Conservation (phyloP, 2,113 vertebrate genomes). For the Rattus norvegicus region DNA sequence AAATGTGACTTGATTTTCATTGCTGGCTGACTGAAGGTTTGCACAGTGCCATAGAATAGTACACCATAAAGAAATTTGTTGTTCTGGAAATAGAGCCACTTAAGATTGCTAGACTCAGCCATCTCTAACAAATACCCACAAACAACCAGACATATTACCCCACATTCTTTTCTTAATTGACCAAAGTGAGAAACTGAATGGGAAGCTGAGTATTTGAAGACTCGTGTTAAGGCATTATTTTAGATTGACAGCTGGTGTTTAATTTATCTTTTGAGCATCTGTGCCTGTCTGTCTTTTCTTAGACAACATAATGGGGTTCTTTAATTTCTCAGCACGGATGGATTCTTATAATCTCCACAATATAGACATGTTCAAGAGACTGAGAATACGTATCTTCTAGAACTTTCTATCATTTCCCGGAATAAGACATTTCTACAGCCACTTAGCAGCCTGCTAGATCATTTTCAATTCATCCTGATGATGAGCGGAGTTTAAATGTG, state of each 20-base stretch:
- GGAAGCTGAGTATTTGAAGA: conserved; percentile 12
- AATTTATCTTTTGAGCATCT: conserved; percentile 18
- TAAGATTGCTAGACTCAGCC: not conserved
- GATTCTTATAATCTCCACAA: not conserved
- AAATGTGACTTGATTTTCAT: not conserved
- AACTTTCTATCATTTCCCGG: not conserved
- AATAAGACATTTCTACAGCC: not conserved
- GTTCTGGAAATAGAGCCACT: not conserved
- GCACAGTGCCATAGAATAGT: not conserved
- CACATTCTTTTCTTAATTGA: conserved; percentile 36
- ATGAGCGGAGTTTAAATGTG: not conserved
- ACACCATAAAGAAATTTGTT: not conserved
- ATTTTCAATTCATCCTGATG: not conserved
- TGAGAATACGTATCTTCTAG: not conserved
- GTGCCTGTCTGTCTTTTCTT: not conserved
- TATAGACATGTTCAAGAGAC: not conserved
- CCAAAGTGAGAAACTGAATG: not conserved
- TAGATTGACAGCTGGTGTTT: not conserved
- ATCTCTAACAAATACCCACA: not conserved
- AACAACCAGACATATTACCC: not conserved
- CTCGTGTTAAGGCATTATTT: not conserved
- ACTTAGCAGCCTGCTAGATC: not conserved
- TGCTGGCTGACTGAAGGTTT: not conserved
- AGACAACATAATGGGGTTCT: not conserved
- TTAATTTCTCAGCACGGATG: not conserved